These are phyloP conservation scores for Anastrepha obliqua DNA, from an alignment of 1,140 invertebrate genomes.

Conservation along the genomic window DNA sequence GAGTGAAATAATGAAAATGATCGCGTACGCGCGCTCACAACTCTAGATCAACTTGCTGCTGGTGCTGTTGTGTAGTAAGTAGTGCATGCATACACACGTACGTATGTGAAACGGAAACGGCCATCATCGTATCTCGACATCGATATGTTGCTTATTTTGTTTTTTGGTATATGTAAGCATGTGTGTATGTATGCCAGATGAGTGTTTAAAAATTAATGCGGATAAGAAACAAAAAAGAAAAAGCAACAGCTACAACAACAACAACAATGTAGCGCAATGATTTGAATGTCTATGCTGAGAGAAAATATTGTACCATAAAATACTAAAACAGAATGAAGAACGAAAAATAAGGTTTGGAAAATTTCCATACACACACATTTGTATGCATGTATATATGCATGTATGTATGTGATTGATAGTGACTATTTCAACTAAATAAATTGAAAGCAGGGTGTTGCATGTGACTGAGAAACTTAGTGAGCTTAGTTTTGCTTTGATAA, in stretches of 20 bases:
- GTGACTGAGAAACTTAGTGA: neutral
- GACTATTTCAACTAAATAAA: neutral
- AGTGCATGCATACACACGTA: neutral
- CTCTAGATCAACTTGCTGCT: neutral
- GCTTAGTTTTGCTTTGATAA: conserved; percentile 9
- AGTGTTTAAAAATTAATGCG: conserved; percentile 7
- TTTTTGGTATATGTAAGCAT: neutral
- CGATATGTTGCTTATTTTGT: conserved; percentile 56
- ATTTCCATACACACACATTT: neutral
- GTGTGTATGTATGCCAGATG: neutral
- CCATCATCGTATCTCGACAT: conserved; percentile 65
- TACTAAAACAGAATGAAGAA: conserved; percentile 12
- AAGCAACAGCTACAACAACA: neutral
- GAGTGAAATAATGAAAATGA: too few species aligned
- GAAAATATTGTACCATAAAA: neutral
- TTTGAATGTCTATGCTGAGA: neutral
- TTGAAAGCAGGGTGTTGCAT: neutral
- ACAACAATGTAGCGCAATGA: conserved; percentile 21
- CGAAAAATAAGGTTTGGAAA: neutral
- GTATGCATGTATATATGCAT: neutral
- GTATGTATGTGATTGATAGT: neutral
- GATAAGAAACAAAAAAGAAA: conserved; percentile 24
- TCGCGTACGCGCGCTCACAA: neutral
- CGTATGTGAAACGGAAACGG: conserved; percentile 71
- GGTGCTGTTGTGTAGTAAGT: neutral